Base-by-base conservation (phyloP, 2,888 invertebrate species). In the Callimorpha dominula region DNA sequence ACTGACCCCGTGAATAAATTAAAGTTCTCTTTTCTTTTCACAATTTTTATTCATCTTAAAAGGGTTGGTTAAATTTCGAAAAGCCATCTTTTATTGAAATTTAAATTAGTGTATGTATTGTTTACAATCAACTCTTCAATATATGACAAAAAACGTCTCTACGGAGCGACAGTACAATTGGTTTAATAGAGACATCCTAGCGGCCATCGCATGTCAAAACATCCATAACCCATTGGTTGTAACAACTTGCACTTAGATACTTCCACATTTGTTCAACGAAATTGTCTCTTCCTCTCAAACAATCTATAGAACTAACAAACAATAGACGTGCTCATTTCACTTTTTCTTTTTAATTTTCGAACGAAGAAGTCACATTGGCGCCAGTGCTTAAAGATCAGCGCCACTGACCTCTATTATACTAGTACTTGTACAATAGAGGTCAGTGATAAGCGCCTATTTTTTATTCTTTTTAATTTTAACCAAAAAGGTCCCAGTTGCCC, bases 281-380 rank as follows among this genome's bases (percentile, higher is more conserved):
- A 94, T 95, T 92, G 93, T 89, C 91, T 90, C 94, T 94, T 95
- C 95, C 95, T 94, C 90, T 89, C 85, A 81, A 86, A 87, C 86
- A 83, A 81, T 78, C 72, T 65, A 68, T 62, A 74, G 74, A 74
- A 43, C 7, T 49, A 17, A 54, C 3, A 62, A 52, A 42, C 8
- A 15, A 66, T 75, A 75, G 71, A 75, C 54, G 12, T 20, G 20
- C 12, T 12, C 11, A 11, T 50, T 31, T 60, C 3, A 7, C 11
- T n/a, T 57, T 54, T n/a, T n/a, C 17, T 46, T 46, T 46, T 46
- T n/a, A 49, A 49, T 12, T 54, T 54, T 54, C n/a, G 52, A 54
- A 12, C 6, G 12, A 46, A 17, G 14, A 40, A 15, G n/a, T 43
- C 8, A 46, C 3, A 52, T 52, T 17, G 7, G 52, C 17, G 4